phyloP scores from a whole-genome alignment of 2,888 invertebrate species.

The Hypselothyrea guttata region DNA sequence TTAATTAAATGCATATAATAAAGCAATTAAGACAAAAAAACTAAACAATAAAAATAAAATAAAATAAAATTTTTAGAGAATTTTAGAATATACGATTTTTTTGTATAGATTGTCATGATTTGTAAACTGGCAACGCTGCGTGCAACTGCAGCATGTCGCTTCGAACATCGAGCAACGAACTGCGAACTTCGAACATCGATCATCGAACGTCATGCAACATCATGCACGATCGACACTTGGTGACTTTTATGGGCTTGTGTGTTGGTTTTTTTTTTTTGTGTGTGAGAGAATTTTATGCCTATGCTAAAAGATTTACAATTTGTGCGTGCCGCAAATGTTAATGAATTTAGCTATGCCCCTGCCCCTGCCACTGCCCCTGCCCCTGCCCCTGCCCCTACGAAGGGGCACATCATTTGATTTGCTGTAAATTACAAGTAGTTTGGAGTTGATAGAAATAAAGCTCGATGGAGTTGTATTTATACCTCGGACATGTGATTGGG shows the following conservation, averaged over 20 bases:
- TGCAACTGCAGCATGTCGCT: too few species aligned
- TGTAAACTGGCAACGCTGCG: too few species aligned
- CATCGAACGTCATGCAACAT: too few species aligned
- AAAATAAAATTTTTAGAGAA: too few species aligned
- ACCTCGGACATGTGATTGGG: slow-evolving; percentile 38
- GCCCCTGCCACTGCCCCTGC: not conserved
- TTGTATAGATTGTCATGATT: too few species aligned
- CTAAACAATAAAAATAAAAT: too few species aligned
- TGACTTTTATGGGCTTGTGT: slow-evolving; percentile 36
- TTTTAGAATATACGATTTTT: too few species aligned
- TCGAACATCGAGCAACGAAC: too few species aligned
- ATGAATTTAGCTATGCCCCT: slow-evolving; percentile 65
- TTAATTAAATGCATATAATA: too few species aligned
- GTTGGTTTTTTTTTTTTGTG: slow-evolving; percentile 8
- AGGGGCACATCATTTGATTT: slow-evolving; percentile 43
- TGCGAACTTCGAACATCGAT: too few species aligned
- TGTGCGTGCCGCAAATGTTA: slow-evolving; percentile 74
- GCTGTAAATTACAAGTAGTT: slow-evolving; percentile 55
- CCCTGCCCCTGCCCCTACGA: slow-evolving; percentile 23
- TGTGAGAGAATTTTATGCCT: slow-evolving; percentile 59
- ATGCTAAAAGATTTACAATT: slow-evolving; percentile 75
- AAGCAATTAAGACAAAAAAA: too few species aligned
- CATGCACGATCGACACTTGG: slow-evolving; percentile 26
- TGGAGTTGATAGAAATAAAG: slow-evolving; percentile 29
- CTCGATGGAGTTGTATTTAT: slow-evolving; percentile 1